phyloP scores from a whole-genome alignment of 2,113 vertebrate genomes.

The Siphamia tubifer region DNA sequence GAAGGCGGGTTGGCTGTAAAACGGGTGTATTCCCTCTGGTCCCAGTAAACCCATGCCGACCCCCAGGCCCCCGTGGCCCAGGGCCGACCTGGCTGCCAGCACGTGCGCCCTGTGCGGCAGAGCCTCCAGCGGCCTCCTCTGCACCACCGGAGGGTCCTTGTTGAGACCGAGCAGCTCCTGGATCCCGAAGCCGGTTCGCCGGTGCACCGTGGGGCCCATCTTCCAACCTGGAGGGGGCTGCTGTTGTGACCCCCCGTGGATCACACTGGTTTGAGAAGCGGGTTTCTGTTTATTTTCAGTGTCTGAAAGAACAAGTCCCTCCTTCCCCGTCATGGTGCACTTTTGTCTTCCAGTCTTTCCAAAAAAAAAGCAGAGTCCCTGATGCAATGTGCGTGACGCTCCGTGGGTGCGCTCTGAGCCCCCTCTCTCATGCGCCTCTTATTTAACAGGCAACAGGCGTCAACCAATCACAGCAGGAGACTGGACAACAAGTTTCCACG shows the following conservation, averaged over 20 bases:
- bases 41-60: constrained; percentile 89
- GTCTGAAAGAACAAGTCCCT: constrained; percentile 84
- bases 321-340: constrained; percentile 88
- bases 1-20: constrained; percentile 94
- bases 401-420: background rate
- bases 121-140: constrained; percentile 86
- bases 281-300: constrained; percentile 83
- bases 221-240: constrained; percentile 66
- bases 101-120: constrained; percentile 87
- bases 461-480: constrained; percentile 87
- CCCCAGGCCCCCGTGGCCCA: constrained; percentile 87
- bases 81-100: constrained; percentile 86
- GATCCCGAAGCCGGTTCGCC: constrained; percentile 96
- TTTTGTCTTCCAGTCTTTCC: constrained; percentile 8
- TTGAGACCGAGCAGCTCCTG: constrained; percentile 97
- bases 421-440: constrained; percentile 83
- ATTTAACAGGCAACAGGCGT: constrained; percentile 88
- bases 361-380: constrained; percentile 68
- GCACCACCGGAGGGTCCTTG: constrained; percentile 88
- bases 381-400: constrained; percentile 77
- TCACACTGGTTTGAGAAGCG: constrained; percentile 42
- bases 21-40: constrained; percentile 88
- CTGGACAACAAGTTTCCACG: background rate
- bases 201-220: constrained; percentile 75
- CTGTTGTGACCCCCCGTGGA: constrained; percentile 54